Base-by-base conservation (phyloP, 2,113 vertebrate genomes). In the Malurus alboscapulatus region DNA sequence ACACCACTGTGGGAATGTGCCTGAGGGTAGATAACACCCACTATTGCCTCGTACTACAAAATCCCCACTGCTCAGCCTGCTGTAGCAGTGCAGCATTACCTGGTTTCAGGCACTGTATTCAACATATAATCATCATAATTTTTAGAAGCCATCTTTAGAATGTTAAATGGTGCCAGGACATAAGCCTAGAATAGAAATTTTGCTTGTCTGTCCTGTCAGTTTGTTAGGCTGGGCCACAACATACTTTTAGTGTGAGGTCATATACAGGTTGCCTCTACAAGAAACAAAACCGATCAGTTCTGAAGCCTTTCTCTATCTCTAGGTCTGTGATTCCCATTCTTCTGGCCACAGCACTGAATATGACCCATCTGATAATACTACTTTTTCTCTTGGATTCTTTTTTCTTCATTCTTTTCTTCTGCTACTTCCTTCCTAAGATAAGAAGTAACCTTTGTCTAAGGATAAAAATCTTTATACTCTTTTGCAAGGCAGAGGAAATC, bases 401-500 rank as follows among this genome's bases (percentile, higher is more conserved):
- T 18, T 21, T 24, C 26, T 27, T 20, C 24, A 9, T 40, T 45
- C 8, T 53, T 30, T 27, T 47, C 36, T 73, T 83, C 5, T 9
- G 21, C 18, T 11, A 20, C 30, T 68, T 85, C 26, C 47, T 80
- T 87, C 57, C 47, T 63, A 34, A 57, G 54, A 71, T 93, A 87
- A 71, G 19, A 55, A 77, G 45, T 82, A 89, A 83, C 74, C 87
- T 91, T 89, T 85, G 82, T 86, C 24, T 74, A 79, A 91, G 78
- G 74, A 89, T 77, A 92, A 90, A 90, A 62, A 73, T 67, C 21
- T 69, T 91, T 17, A 59, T 30, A 42, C 10, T 82, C 10, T 77
- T 89, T 61, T 55, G 40, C 63, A 83, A 95, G 68, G 63, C 81
- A 92, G 61, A 95, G 80, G 65, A 81, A 94, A 86, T 88, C 90